These are phyloP conservation scores for Oreocharis arfaki DNA, from an alignment of 2,113 vertebrate species.

Conservation along the genomic window DNA sequence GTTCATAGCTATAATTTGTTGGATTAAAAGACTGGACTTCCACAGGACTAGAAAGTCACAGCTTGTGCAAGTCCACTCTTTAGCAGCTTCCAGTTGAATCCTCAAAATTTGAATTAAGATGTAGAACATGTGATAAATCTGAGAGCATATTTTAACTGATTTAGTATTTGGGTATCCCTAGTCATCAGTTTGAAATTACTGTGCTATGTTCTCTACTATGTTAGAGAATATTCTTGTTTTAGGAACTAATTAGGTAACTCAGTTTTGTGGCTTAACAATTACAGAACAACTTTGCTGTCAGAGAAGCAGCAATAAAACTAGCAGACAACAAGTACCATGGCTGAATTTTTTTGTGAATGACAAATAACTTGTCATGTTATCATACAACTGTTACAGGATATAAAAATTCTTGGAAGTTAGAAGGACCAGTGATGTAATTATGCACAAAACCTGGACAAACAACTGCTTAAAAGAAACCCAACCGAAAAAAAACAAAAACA, in stretches of 20 bases:
- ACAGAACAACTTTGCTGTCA: background rate
- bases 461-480: background rate
- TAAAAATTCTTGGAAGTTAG: background rate
- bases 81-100: background rate
- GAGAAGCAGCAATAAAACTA: background rate
- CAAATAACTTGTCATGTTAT: background rate
- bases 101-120: background rate
- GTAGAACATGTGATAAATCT: background rate
- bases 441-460: background rate
- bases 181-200: background rate
- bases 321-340: background rate
- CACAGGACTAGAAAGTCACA: background rate
- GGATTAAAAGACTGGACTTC: background rate
- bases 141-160: background rate
- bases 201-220: background rate
- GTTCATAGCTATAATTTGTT: background rate
- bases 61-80: background rate
- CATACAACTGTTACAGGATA: background rate
- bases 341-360: background rate
- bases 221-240: background rate
- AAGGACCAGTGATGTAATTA: background rate
- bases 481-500: background rate
- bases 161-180: background rate
- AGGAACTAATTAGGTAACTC: background rate
- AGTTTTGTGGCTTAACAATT: background rate